Evolutionary conservation across 2,113 vertebrate genomes (phyloP), one percentile per base, ranked within the genome.

Genomic region (Coturnix japonica): DNA sequence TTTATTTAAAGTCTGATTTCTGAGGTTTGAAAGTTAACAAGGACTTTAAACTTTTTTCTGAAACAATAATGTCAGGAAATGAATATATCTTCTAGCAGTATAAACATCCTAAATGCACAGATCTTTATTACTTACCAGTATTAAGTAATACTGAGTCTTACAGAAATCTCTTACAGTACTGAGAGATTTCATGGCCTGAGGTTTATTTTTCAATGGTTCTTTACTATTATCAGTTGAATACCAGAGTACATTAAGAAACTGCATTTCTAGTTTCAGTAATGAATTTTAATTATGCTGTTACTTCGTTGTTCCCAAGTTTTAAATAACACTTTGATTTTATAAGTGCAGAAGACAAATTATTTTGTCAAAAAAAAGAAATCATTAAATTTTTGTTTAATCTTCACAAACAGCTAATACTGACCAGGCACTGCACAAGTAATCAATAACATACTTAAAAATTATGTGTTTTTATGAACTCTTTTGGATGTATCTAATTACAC

Each of bases 11-110:
- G 19, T 69, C 95, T 67, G 28, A 7, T 71, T 94, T 89, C 49
- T 7, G 6, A 61, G 12, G 21, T 43, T 80, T 91, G 60, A 81
- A 80, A 93, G 54, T 91, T 93, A 91, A 73, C 59, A 56, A 63
- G 23, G 35, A 64, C 57, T 89, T 44, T 73, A 77, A 33, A 95
- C 74, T 95, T 94, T 80, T 75, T 26, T 81, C 37, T 84, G 78
- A 75, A 64, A 69, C 30, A 63, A 13, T 60, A 51, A 12, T 70
- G 4, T 41, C 23, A 69, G 56, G 60, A 87, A 93, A 78, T 61
- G 8, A 95, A 95, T 59, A 7, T 85, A n/a, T 81, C 25, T 73
- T 77, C 64, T 56, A 92, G 95, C 96, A 76, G 35, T 41, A 74
- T 14, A 17, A 35, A 73, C 12, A 26, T 53, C 53, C 7, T n/a